Conservation (phyloP, 2,113 vertebrate species). For the Hystrix brachyura region DNA sequence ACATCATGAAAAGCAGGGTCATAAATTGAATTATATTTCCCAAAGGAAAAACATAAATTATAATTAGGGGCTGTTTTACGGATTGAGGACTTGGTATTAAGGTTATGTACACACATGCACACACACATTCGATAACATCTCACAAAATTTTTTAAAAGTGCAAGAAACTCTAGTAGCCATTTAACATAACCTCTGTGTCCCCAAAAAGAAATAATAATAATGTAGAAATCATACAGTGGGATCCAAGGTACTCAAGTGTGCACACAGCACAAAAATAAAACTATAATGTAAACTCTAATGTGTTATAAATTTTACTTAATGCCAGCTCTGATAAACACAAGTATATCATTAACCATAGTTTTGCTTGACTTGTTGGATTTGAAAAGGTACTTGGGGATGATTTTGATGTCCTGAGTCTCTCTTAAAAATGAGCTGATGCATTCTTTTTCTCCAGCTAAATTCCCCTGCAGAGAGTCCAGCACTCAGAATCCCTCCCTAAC, state of each 20-base stretch:
- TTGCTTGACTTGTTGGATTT: constrained; percentile 73
- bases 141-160: constrained; percentile 44
- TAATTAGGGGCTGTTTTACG: constrained; percentile 44
- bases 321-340: constrained; percentile 66
- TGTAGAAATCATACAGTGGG: constrained; percentile 57
- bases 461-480: constrained; percentile 20
- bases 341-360: constrained; percentile 61
- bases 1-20: not conserved
- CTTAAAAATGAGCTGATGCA: constrained; percentile 68
- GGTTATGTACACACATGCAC: not conserved
- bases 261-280: constrained; percentile 56
- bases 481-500: constrained; percentile 40
- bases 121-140: not conserved
- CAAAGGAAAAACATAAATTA: constrained; percentile 48
- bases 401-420: constrained; percentile 56
- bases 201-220: constrained; percentile 64
- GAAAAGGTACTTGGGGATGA: constrained; percentile 64
- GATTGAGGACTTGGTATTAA: constrained; percentile 46
- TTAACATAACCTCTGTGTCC: constrained; percentile 42
- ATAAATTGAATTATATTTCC: constrained; percentile 42
- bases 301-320: constrained; percentile 70
- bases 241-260: constrained; percentile 39
- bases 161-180: constrained; percentile 6
- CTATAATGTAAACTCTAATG: constrained; percentile 59
- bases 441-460: constrained; percentile 71